Evolutionary conservation across 23 tunicate species (phyloP), one percentile per base, ranked within the genome.

Genomic region (Phallusia fumigata): DNA sequence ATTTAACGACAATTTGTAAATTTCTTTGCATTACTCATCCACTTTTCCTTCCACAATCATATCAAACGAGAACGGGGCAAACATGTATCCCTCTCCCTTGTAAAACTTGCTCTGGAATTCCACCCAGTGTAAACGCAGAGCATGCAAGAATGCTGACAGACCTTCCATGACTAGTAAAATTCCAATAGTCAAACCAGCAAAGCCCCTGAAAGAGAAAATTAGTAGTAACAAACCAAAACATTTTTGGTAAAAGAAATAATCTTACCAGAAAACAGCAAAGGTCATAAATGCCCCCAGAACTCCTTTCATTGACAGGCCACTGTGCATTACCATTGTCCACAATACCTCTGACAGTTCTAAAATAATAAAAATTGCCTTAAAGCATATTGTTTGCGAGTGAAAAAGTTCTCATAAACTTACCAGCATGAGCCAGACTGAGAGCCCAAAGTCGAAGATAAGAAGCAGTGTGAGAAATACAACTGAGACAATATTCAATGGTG

Each of bases 391-490:
- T 2, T 44, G 15, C 33, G 35, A 18, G 34, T 19, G 13, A 15
- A 34, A 78, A 5, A n/a, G n/a, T n/a, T n/a, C 8, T 30, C 22
- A 10, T 6, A 78, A 78, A 6, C 81, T 30, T 74, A 92, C 97
- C 97, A 35, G 99, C 81, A 80, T 95, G 99, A 65, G 99, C 99
- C 31, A 95, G 86, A 77, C 91, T 86, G 76, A 95, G 91, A 28
- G 99, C 99, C 99, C 99, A 95, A 53, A 95, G 84, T 30, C 99
- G 95, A 2, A 95, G 86, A 72, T 90, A 95, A n/a, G 99, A 95
- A 2, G 99, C 99, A 34, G 99, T 95, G 82, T 95, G 99, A n/a
- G 99, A 95, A 76, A 95, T 95, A 83, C 99, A 95, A 77, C 90
- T 90, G 79, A 95, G 96, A 74, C 95, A 90, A 82, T 79, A 95